phyloP scores from a whole-genome alignment of 2,888 invertebrate genomes.

The Crepidodera aurea region DNA sequence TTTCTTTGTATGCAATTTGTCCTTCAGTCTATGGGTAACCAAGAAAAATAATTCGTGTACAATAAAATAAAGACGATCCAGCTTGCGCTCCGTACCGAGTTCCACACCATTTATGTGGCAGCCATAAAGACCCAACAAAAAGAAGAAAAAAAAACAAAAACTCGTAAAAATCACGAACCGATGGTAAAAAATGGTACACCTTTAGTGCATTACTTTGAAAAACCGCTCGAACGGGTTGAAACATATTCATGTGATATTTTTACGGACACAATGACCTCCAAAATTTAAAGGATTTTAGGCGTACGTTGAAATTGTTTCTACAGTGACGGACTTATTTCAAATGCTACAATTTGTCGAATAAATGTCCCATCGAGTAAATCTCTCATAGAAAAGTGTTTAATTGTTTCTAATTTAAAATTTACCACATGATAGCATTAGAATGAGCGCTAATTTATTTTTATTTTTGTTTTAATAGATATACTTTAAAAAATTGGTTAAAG shows the following conservation, averaged over 20 bases:
- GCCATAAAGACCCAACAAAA: constrained; percentile 12
- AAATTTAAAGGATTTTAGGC: background rate
- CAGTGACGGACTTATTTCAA: constrained; percentile 1
- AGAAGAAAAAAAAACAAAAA: constrained; percentile 19
- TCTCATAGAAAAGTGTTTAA: no score
- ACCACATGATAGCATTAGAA: no score
- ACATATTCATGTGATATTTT: constrained; percentile 15
- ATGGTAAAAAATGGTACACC: constrained; percentile 21
- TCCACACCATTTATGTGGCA: constrained; percentile 11
- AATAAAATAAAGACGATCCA: background rate
- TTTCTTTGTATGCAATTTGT: no score
- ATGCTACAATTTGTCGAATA: no score
- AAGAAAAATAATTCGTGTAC: background rate
- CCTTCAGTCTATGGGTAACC: background rate
- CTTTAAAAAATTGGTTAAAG: no score
- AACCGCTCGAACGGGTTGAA: constrained; percentile 20
- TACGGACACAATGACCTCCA: constrained; percentile 22
- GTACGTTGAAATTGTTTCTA: background rate
- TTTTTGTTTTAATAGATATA: no score
- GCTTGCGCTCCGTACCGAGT: background rate
- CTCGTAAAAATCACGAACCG: constrained; percentile 16
- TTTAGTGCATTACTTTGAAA: constrained; percentile 18
- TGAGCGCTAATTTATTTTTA: no score
- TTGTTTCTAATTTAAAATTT: no score
- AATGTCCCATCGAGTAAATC: no score